These are phyloP conservation scores for Arion vulgaris DNA, from an alignment of 1,140 invertebrate genomes.

Conservation along the genomic window DNA sequence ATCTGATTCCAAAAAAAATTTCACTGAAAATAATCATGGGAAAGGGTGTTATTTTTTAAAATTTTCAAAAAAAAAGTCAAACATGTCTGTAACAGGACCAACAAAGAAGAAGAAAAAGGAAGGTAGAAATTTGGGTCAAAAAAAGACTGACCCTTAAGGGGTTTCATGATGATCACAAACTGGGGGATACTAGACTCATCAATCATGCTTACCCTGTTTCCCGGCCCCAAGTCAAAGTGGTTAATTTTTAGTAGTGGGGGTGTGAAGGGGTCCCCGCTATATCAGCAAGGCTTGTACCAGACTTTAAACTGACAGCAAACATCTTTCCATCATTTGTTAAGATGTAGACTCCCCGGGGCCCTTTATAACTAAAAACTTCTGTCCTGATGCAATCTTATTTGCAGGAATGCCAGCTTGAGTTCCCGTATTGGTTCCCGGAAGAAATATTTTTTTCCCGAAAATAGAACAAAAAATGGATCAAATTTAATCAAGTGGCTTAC, in stretches of 20 bases:
- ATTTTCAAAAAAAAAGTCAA: too few species aligned
- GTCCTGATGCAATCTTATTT: slow-evolving; percentile 84
- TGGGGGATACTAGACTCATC: too few species aligned
- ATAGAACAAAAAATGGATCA: slow-evolving; percentile 20
- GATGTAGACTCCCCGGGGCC: slow-evolving; percentile 97
- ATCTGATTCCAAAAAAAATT: too few species aligned
- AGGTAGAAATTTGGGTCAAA: too few species aligned
- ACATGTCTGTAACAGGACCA: too few species aligned
- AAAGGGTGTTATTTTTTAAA: too few species aligned
- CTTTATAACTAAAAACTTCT: slow-evolving; percentile 93
- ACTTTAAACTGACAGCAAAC: slow-evolving; percentile 83
- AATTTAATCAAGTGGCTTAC: too few species aligned
- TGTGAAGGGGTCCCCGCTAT: slow-evolving; percentile 36
- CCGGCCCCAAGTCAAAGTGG: slow-evolving; percentile 1
- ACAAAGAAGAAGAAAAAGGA: too few species aligned
- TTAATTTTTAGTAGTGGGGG: slow-evolving; percentile 50
- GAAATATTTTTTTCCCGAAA: slow-evolving; percentile 84
- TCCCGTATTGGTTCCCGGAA: slow-evolving; percentile 83
- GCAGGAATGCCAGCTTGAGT: slow-evolving; percentile 81
- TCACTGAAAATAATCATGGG: too few species aligned
- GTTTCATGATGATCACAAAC: too few species aligned
- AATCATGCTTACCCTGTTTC: slow-evolving; percentile 27
- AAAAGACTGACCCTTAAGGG: too few species aligned
- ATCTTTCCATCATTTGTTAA: slow-evolving; percentile 94
- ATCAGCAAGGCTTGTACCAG: slow-evolving; percentile 1